Percentiles rank a stretch among this genome's conserved stretches.
Conservation (phyloP, 1,140 invertebrate genomes). For the Caenorhabditis elegans region DNA sequence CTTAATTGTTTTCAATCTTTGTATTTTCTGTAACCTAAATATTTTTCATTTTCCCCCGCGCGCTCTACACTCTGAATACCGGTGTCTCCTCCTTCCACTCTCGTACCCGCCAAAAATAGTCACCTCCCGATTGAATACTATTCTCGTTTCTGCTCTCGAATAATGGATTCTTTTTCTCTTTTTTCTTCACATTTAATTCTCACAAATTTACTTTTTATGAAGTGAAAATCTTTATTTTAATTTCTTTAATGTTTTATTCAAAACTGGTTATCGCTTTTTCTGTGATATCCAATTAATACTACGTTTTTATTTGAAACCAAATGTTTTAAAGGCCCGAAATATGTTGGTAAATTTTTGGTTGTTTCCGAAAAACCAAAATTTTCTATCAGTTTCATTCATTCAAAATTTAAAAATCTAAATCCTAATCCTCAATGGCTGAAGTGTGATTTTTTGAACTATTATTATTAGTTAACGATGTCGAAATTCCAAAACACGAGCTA, state of each 20-base stretch:
- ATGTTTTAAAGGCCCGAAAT: too few relatives aligned
- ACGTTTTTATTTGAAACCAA: too few relatives aligned
- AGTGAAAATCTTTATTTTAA: not conserved
- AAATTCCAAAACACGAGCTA: too few relatives aligned
- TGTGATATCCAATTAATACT: too few relatives aligned
- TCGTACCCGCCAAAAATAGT: not conserved
- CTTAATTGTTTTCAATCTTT: not conserved
- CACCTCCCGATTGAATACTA: not conserved
- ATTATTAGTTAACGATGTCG: too few relatives aligned
- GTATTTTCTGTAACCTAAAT: not conserved
- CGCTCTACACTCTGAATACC: conserved; percentile 21
- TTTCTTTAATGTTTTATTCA: not conserved
- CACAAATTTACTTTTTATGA: not conserved
- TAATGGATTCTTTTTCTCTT: not conserved
- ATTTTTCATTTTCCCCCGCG: not conserved
- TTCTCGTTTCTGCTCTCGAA: not conserved
- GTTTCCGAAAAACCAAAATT: too few relatives aligned
- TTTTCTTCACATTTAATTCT: not conserved
- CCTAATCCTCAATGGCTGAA: too few relatives aligned
- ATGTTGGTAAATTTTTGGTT: too few relatives aligned
- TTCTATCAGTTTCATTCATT: too few relatives aligned
- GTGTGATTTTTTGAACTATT: too few relatives aligned
- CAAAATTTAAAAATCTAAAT: too few relatives aligned
- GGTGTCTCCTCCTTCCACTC: not conserved
- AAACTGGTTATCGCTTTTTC: too few relatives aligned